These are phyloP conservation scores for Aporophyla nigra DNA, from an alignment of 2,888 invertebrate species.

Conservation along the genomic window DNA sequence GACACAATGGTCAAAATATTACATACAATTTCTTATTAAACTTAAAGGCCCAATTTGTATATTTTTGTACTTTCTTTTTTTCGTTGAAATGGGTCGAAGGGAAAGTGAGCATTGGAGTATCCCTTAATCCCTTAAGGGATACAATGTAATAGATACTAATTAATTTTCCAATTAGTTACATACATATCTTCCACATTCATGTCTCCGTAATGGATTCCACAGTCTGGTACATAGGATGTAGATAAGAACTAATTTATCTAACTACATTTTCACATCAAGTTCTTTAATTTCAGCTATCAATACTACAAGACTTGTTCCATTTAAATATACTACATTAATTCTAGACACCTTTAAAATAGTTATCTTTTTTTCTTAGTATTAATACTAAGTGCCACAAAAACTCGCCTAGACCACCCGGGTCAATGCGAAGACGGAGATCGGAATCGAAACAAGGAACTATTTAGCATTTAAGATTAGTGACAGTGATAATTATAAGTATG, in stretches of 20 bases:
- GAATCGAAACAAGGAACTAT: slow-evolving; percentile 26
- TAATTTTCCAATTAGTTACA: neutral
- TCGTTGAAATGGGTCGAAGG: neutral
- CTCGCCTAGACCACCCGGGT: slow-evolving; percentile 43
- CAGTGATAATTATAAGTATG: slow-evolving; percentile 41
- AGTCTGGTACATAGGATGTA: neutral
- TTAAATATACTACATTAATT: slow-evolving; percentile 9
- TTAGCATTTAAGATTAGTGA: slow-evolving; percentile 45
- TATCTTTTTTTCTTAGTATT: slow-evolving; percentile 20
- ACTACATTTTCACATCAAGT: neutral
- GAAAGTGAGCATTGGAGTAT: neutral
- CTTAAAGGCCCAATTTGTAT: too few species aligned
- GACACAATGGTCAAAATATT: too few species aligned
- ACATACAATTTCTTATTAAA: too few species aligned
- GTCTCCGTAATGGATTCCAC: neutral
- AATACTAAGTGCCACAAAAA: slow-evolving; percentile 41
- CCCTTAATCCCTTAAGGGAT: neutral
- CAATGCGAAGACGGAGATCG: slow-evolving; percentile 10
- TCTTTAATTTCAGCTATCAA: slow-evolving; percentile 17
- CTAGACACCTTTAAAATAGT: neutral
- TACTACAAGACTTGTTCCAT: slow-evolving; percentile 9
- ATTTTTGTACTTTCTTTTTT: too few species aligned
- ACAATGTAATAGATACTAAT: neutral
- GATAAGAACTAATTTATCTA: slow-evolving; percentile 21
- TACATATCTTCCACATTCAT: neutral